Percentiles rank a stretch among this genome's conserved stretches.
Conservation (phyloP, 2,888 invertebrate genomes). For the Ethmia dodecea region DNA sequence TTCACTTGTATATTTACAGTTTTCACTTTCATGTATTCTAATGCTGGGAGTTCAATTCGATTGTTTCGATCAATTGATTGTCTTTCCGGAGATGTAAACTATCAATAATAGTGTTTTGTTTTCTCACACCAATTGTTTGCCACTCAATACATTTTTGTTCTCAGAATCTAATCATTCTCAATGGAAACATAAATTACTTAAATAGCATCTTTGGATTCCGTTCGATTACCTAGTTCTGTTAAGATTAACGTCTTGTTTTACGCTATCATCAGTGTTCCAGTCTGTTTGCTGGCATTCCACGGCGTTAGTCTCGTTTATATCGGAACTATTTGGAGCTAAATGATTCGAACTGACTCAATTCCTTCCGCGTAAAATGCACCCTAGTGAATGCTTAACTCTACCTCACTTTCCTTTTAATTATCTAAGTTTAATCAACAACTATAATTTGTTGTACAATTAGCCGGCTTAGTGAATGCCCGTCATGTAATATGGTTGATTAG, state of each 20-base stretch:
- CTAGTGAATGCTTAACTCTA: too few relatives aligned
- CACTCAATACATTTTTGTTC: slow-evolving; percentile 3
- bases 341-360: slow-evolving; percentile 37
- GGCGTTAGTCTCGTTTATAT: slow-evolving; percentile 40
- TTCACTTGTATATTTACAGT: slow-evolving; percentile 19
- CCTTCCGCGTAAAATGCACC: slow-evolving; percentile 19
- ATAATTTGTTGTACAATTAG: too few relatives aligned
- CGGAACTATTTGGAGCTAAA: slow-evolving; percentile 31
- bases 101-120: slow-evolving; percentile 22
- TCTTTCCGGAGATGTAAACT: slow-evolving; percentile 20
- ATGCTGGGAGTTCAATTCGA: slow-evolving; percentile 13
- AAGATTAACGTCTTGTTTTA: slow-evolving; percentile 25
- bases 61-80: slow-evolving; percentile 30
- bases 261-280: slow-evolving; percentile 54
- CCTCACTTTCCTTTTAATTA: too few relatives aligned
- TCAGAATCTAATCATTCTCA: not conserved
- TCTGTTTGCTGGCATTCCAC: slow-evolving; percentile 57
- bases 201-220: slow-evolving; percentile 10
- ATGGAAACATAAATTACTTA: slow-evolving; percentile 3
- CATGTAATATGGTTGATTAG: too few relatives aligned
- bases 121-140: slow-evolving; percentile 28
- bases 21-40: slow-evolving; percentile 23
- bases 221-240: slow-evolving; percentile 10
- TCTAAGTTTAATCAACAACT: too few relatives aligned
- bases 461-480: too few relatives aligned